Conservation (phyloP, 2,888 invertebrate species). For the Drosophila neutralis region DNA sequence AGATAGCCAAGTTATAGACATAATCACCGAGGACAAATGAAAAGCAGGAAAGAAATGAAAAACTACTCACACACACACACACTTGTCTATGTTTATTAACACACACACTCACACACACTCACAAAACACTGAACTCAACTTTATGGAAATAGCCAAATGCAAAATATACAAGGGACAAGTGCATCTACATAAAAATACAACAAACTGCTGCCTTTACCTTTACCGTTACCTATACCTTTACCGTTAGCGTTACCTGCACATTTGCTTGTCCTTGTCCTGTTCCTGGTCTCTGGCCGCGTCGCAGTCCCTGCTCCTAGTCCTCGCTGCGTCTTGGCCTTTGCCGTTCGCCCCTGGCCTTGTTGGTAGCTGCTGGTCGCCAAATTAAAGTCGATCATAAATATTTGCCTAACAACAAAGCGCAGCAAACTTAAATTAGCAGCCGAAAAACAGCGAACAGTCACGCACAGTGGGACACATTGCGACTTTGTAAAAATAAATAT, state of each 20-base stretch:
- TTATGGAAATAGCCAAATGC: constrained; percentile 31
- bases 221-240: neutral
- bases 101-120: neutral
- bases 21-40: constrained; percentile 32
- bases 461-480: constrained; percentile 23
- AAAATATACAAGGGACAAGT: constrained; percentile 53
- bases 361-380: constrained; percentile 48
- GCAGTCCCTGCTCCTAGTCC: neutral
- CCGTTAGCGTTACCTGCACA: neutral
- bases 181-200: constrained; percentile 30
- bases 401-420: constrained; percentile 64
- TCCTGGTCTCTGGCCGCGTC: neutral
- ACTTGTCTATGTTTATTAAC: constrained; percentile 5
- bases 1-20: constrained; percentile 32
- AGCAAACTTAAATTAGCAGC: constrained; percentile 69
- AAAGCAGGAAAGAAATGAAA: constrained; percentile 1
- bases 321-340: constrained; percentile 1
- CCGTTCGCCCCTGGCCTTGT: constrained; percentile 33
- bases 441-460: constrained; percentile 7
- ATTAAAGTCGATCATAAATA: constrained; percentile 76
- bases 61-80: constrained; percentile 6
- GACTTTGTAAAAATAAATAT: neutral
- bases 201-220: constrained; percentile 3
- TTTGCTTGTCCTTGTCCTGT: neutral
- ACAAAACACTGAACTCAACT: constrained; percentile 26